A percentile compares a stretch with the other conserved stretches of the same genome.
phyloP scores from a whole-genome alignment of 92 coral and sea anemone species.

The Blastomussa wellsi region DNA sequence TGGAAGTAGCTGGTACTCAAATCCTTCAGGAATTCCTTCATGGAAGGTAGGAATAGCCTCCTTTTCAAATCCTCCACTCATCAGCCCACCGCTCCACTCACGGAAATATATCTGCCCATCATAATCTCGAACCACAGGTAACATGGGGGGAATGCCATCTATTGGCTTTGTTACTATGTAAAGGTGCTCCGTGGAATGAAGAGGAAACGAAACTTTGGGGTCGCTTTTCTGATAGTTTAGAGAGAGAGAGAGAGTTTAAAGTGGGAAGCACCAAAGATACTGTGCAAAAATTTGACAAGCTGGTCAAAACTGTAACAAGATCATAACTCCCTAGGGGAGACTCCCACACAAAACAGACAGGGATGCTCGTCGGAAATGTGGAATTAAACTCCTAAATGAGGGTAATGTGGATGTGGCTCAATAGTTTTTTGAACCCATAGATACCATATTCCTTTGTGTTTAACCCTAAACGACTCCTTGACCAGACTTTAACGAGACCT shows the following conservation, averaged over 20 bases:
- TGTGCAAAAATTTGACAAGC: not conserved
- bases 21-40: constrained; percentile 77
- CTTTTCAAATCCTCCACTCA: constrained; percentile 89
- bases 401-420: too few species aligned
- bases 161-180: constrained; percentile 87
- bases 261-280: not conserved
- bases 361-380: too few species aligned
- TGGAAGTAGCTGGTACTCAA: constrained; percentile 90
- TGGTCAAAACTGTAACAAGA: too few species aligned
- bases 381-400: too few species aligned
- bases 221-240: constrained; percentile 66
- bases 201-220: constrained; percentile 82
- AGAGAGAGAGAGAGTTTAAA: not conserved
- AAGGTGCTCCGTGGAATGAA: constrained; percentile 93
- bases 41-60: constrained; percentile 82
- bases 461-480: too few species aligned
- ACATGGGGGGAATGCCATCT: constrained; percentile 54
- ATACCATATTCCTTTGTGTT: too few species aligned
- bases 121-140: constrained; percentile 83
- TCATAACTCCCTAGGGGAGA: too few species aligned
- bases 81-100: constrained; percentile 89
- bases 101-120: constrained; percentile 78
- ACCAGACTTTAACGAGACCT: too few species aligned
- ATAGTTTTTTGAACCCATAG: too few species aligned
- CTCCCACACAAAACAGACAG: too few species aligned